Base-by-base conservation (phyloP, 1,140 invertebrate genomes). In the Sinonovacula constricta region DNA sequence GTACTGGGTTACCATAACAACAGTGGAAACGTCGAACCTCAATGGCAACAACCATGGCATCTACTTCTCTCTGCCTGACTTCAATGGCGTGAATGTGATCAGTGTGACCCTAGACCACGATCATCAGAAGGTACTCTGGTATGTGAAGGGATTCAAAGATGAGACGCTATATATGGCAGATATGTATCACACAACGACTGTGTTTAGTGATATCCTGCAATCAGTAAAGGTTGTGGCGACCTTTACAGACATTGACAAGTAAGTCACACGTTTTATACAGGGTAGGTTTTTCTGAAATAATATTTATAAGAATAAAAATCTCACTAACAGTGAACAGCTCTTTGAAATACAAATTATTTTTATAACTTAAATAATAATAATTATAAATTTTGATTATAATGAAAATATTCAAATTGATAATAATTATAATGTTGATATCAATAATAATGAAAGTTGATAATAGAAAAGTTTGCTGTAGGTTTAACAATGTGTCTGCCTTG, bases 1-100 rank as follows among this genome's bases (percentile, higher is more conserved):
- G 28, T 97, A 97, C 85, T 98, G 96, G 95, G 95, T 95, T 10
- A 98, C 96, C 0, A 94, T 94, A 0, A 94, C 95, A 79, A 94
- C 95, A 0, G 93, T 98, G 0, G 95, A 96, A 91, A 94, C 94
- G 49, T 93, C 95, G 0, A 92, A 94, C 51, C 90, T 97, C 0
- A 96, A 96, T 90, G 96, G 95, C 0, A 94, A 94, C 81, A 93
- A 95, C 74, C 93, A 93, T 82, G 92, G 93, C 59, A 93, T 93
- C 51, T 95, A 96, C 87, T 95, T 95, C 89, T 60, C 72, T 93
- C 93, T 57, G 93, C 94, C 36, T 81, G 92, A 95, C 51, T 96
- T 96, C 89, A 94, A 94, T 82, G 95, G 95, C 1, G 95, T 94
- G 88, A 94, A 95, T 93, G 82, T 88, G 56, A 84, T 87, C 93